Evolutionary conservation across 1,140 invertebrate genomes (phyloP).

Genomic region (Zaprionus capensis): DNA sequence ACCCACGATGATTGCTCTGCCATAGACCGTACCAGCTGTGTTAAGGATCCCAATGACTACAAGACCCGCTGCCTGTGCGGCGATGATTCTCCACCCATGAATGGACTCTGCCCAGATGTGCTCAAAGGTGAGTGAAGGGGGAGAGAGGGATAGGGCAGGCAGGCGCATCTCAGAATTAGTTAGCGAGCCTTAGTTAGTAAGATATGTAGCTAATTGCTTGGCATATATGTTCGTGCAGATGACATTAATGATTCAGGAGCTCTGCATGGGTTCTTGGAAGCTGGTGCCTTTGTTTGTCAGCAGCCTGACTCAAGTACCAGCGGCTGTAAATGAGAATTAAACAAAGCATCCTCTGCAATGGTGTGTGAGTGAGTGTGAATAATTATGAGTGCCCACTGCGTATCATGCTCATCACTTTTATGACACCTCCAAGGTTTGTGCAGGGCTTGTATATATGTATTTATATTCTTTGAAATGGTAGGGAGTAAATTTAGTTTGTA

Average conservation of each 20-base stretch:
- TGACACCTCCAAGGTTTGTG: background rate
- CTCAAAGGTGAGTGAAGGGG: constrained; percentile 84
- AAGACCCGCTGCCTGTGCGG: constrained; percentile 88
- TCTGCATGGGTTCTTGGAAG: constrained; percentile 4
- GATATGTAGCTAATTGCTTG: constrained; percentile 35
- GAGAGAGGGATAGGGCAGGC: background rate
- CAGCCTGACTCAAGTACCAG: constrained; percentile 20
- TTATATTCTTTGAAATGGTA: background rate
- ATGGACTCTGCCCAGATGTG: constrained; percentile 87
- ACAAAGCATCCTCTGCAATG: constrained; percentile 56
- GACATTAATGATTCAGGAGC: constrained; percentile 40
- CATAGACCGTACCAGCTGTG: constrained; percentile 88
- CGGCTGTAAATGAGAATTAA: constrained; percentile 78
- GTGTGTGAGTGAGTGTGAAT: background rate
- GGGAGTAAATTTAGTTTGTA: background rate
- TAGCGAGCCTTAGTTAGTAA: constrained; percentile 1
- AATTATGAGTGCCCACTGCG: constrained; percentile 3
- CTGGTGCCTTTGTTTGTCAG: constrained; percentile 30
- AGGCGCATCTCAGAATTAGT: constrained; percentile 21
- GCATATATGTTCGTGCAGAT: constrained; percentile 20
- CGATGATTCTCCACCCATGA: constrained; percentile 87
- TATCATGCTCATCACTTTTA: constrained; percentile 4
- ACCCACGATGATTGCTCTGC: constrained; percentile 87
- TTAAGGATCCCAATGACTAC: constrained; percentile 86
- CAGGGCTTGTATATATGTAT: background rate